Conservation (phyloP, 2,113 vertebrate genomes). For the Mystacornis crossleyi region DNA sequence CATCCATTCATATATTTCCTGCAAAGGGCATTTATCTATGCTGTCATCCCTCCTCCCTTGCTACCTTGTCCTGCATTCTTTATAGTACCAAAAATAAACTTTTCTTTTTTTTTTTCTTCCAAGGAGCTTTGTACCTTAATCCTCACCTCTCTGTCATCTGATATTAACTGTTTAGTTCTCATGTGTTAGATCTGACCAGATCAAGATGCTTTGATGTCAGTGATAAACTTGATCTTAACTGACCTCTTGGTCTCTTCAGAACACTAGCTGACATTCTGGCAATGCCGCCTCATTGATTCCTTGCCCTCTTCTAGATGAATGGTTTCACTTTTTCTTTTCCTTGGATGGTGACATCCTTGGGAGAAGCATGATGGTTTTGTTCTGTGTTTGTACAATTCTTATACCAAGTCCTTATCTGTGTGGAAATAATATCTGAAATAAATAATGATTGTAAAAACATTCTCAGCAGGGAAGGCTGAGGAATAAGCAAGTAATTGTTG, state of each 20-base stretch:
- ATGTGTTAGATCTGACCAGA: background rate
- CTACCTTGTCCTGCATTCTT: background rate
- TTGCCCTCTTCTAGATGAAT: background rate
- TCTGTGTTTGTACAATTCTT: background rate
- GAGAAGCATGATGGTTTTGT: background rate
- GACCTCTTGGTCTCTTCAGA: background rate
- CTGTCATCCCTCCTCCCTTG: background rate
- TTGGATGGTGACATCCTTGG: background rate
- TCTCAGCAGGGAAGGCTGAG: background rate
- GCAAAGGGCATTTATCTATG: accelerated
- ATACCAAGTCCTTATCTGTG: background rate
- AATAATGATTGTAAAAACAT: background rate
- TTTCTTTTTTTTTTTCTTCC: background rate
- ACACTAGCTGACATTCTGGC: background rate
- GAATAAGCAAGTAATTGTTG: background rate
- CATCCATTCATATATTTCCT: background rate
- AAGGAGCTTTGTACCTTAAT: background rate
- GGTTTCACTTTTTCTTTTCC: background rate
- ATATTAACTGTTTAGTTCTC: background rate
- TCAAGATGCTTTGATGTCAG: background rate
- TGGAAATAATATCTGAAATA: background rate
- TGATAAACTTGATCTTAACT: background rate
- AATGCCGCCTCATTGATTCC: accelerated
- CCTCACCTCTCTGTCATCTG: background rate
- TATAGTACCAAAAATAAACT: background rate